Evolutionary conservation across 2,797 vertebrate genomes (phyloP), one percentile per base, ranked within the genome.

Genomic region (Coendou prehensilis): DNA sequence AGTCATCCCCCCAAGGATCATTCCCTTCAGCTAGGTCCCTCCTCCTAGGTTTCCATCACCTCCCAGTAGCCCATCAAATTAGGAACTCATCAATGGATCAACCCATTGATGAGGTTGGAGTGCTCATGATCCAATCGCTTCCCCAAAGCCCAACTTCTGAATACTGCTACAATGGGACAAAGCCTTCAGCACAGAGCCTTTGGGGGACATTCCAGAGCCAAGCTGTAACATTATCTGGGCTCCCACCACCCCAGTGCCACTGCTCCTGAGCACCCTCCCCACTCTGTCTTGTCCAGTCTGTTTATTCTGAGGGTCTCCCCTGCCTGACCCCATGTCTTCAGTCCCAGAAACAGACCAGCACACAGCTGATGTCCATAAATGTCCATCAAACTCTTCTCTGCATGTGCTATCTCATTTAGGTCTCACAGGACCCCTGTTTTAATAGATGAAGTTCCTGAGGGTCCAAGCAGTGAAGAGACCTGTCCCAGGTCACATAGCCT

Each of bases 401-500:
- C 59, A 63, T 1, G 13, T 30, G 23, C 23, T 4, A 5, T 11
- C 64, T 69, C 3, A 14, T 47, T 86, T 23, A 81, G 41, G 1
- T 26, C 76, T 93, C 90, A 10, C 3, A 5, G 8, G 47, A 61
- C 11, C 20, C 14, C 5, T 50, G 0, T 89, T 69, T 96, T 91
- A 87, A 89, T 17, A 95, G 79, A 82, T 23, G 69, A 93, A 50
- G 76, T 87, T 45, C 56, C n/a, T 9, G n/a, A 87, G 54, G 56
- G 23, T 84, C 82, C 71, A 71, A 93, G 54, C 20, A 18, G 73
- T 61, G 26, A 79, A 69, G 85, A 9, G 45, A 83, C 69, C 76
- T 69, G 45, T 8, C 22, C 23, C 52, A 18, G 33, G 45, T 61
- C 69, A 90, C 63, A 78, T 6, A 28, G 59, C 37, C 63, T 79